A percentile compares a stretch with the other conserved stretches of the same genome.
Evolutionary conservation across 1,140 invertebrate genomes (phyloP).

Genomic region (Ylistrum balloti): DNA sequence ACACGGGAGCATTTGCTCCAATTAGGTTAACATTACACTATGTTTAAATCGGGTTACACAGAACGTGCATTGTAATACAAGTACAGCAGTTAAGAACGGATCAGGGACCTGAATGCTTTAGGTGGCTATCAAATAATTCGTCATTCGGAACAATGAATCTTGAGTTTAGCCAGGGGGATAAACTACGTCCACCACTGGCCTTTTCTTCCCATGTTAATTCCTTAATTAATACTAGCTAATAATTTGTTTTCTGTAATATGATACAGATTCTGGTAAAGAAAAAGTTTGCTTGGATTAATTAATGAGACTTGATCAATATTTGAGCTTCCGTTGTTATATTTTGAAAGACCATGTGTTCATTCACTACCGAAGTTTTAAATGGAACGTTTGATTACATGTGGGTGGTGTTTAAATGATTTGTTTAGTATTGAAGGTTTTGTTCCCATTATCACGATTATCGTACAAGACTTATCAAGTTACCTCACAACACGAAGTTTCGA

Average conservation of each 20-base stretch:
- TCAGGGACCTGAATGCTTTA: not conserved
- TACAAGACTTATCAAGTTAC: no score
- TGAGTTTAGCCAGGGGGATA: not conserved
- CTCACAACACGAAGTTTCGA: no score
- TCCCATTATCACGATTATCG: no score
- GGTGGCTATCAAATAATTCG: not conserved
- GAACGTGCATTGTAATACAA: not conserved
- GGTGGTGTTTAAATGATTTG: no score
- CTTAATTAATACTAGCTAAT: not conserved
- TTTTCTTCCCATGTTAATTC: not conserved
- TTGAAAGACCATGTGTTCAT: not conserved
- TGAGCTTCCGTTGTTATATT: not conserved
- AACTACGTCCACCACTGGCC: not conserved
- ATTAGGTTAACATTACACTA: not conserved
- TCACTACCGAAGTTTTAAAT: not conserved
- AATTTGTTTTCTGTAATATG: not conserved
- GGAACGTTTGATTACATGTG: not conserved
- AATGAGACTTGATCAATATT: not conserved
- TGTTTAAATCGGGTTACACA: not conserved
- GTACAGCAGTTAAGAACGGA: not conserved
- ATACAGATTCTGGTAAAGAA: not conserved
- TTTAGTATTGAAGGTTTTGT: no score
- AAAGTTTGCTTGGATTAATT: not conserved
- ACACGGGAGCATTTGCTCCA: not conserved
- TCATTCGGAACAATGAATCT: not conserved